Conservation (phyloP, 2,888 invertebrate genomes). For the Aporophyla lueneburgensis region DNA sequence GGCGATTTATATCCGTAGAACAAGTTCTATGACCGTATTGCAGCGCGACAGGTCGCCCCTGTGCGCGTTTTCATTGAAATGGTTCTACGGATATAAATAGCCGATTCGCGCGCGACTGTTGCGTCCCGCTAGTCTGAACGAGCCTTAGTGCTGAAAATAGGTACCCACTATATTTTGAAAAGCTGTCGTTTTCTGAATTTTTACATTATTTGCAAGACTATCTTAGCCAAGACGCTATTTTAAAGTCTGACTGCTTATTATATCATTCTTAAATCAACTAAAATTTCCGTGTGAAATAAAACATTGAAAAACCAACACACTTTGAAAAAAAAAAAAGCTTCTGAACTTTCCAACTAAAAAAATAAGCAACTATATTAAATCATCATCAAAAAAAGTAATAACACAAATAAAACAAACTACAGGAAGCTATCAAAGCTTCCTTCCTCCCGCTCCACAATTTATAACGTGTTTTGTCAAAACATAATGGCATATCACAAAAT, state of each 20-base stretch:
- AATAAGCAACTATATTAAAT: slow-evolving; percentile 24
- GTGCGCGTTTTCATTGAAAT: no score
- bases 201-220: not conserved
- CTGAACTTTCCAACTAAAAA: slow-evolving; percentile 12
- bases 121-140: no score
- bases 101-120: no score
- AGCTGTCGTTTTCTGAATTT: not conserved
- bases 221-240: not conserved
- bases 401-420: slow-evolving; percentile 57
- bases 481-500: slow-evolving; percentile 64
- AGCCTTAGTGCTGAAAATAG: no score
- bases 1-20: no score
- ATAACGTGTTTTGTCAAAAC: slow-evolving; percentile 68
- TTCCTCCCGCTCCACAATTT: slow-evolving; percentile 62
- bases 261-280: not conserved
- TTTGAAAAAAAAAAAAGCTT: slow-evolving; percentile 1
- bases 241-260: not conserved
- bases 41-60: no score
- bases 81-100: no score
- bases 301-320: not conserved
- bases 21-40: no score
- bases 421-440: slow-evolving; percentile 68
- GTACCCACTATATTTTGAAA: not conserved
- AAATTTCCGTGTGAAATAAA: not conserved
- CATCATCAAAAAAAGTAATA: slow-evolving; percentile 39